Base-by-base conservation (phyloP, 2,888 invertebrate species). In the Volucella inflata region DNA sequence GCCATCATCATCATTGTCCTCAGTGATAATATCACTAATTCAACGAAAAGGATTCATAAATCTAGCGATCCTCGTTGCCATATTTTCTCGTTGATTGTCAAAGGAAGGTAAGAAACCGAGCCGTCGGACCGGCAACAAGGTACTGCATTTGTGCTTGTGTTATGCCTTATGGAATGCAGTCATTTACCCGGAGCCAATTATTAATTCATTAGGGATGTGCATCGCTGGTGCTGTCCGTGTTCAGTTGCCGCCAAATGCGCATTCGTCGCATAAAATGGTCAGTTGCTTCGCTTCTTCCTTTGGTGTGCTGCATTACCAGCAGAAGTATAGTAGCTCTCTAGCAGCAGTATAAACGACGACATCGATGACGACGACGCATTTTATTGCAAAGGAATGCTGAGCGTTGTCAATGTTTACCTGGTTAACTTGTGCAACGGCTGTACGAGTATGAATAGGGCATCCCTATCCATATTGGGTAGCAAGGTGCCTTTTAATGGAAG, bases 151-250 rank as follows among this genome's bases (percentile, higher is more conserved):
- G 30, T 30, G 30, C 2, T 21, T 21, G 74, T 85, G 75, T 81
- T 76, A 85, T 81, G 76, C 72, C 81, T 72, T 85, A 81, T 81
- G 80, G 80, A 85, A 85, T 85, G 85, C 81, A 81, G 85, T 81
- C 81, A 85, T 85, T 81, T 85, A 85, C 81, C 68, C 57, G 44
- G 38, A 77, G 85, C 85, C 85, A 85, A 85, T 85, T 85, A 85
- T 85, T 81, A 85, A 85, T 85, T 85, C 85, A 85, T 85, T 81
- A 85, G 72, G 81, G 85, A 85, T 85, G 85, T 59, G 85, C 85
- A 68, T 62, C 51, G 60, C 50, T 72, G 79, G 74, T 46, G 74
- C 36, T 72, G 77, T 60, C 50, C 75, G 65, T 30, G 16, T 40
- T 9, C 51, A 60, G 16, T 42, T 46, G 67, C 76, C 59, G 65